Base-by-base conservation (phyloP, 2,888 invertebrate genomes). In the Rhaphigaster nebulosa region DNA sequence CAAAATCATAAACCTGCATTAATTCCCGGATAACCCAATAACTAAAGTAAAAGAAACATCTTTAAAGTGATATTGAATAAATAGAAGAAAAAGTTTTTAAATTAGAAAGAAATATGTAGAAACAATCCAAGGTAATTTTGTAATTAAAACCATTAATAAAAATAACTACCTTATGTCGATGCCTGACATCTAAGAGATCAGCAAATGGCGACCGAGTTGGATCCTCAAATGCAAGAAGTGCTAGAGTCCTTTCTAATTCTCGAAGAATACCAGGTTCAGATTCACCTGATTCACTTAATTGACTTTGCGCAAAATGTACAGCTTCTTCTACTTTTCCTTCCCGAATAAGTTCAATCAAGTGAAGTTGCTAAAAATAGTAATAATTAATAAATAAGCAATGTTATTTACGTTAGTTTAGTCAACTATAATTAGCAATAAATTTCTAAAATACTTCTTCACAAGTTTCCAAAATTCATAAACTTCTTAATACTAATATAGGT, bases 161-260 rank as follows among this genome's bases (percentile, higher is more conserved):
- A 41, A 41, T 34, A 88, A 50, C 92, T 93, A 97, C 97, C 95
- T 98, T 98, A 94, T 99, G 99, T 93, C 99, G 95, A 93, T 99
- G 99, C 23, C 98, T 97, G 26, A 98, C 97, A 93, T 98, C 96
- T 91, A 99, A 94, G 70, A 99, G 95, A 94, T 99, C 98, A 34
- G 98, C 97, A 94, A 99, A 99, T 0, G 99, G 99, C 92, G 98
- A 98, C 91, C 96, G 96, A 92, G 97, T 96, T 0, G 99, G 99
- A 93, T 99, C 98, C 91, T 99, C 99, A 94, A 99, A 99, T 13
- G 99, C 99, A 34, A 99, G 94, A 90, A 99, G 94, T 0, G 99
- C 99, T 90, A 99, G 94, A 0, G 99, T 99, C 91, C 99, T 95
- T 94, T 99, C 99, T 91, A 99, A 94, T 94, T 99, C 99, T 34